Conservation (phyloP, 2,888 invertebrate species). For the Nemotelus nigrinus region DNA sequence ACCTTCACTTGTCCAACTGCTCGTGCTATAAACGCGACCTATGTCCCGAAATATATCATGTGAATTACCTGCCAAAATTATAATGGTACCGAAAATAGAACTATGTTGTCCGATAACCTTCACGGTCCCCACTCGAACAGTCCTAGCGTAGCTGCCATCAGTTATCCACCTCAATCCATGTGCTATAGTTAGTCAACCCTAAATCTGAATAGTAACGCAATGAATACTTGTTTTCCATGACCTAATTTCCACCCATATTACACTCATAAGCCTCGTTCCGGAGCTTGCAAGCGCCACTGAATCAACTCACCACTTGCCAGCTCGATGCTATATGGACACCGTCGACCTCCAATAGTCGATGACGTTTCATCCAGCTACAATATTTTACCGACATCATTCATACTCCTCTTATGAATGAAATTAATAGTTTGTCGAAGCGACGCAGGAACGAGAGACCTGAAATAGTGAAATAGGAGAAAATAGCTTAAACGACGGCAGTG, state of each 20-base stretch:
- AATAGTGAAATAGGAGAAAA: background rate
- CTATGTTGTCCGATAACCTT: slow-evolving; percentile 29
- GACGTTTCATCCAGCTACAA: background rate
- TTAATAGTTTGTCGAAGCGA: slow-evolving; percentile 27
- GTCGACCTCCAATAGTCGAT: slow-evolving; percentile 3
- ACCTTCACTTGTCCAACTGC: slow-evolving; percentile 8
- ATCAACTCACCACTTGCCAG: slow-evolving; percentile 7
- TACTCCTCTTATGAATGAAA: slow-evolving; percentile 33
- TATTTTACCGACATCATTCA: slow-evolving; percentile 32
- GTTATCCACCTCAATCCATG: background rate
- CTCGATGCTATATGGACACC: slow-evolving; percentile 7
- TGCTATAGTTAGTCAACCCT: background rate
- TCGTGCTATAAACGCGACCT: background rate
- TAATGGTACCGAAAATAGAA: slow-evolving; percentile 36
- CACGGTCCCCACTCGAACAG: slow-evolving; percentile 1
- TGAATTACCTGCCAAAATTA: slow-evolving; percentile 33
- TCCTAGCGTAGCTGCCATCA: slow-evolving; percentile 8
- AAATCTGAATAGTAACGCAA: slow-evolving; percentile 22
- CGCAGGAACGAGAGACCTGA: slow-evolving; percentile 1
- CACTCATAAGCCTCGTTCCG: slow-evolving; percentile 6
- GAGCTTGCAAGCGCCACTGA: background rate
- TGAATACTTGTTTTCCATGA: slow-evolving; percentile 19
- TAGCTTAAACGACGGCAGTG: background rate
- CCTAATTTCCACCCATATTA: slow-evolving; percentile 18
- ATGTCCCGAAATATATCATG: slow-evolving; percentile 18